Percentiles rank a stretch among this genome's conserved stretches.
phyloP scores from a whole-genome alignment of 2,797 vertebrate species.

The Parotocinclus haroldoi region DNA sequence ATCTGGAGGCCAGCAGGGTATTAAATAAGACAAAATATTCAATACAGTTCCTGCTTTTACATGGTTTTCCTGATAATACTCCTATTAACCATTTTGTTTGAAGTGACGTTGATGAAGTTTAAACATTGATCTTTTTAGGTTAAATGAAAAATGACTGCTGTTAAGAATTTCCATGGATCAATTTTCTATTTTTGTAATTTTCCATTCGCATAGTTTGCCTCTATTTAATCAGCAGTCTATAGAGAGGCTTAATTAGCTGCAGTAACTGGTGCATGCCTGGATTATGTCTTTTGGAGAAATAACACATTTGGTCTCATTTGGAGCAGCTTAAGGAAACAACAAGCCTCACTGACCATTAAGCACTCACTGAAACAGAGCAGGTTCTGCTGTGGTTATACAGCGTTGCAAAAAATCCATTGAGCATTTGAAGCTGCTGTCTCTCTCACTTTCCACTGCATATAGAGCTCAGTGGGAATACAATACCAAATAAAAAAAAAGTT shows the following conservation, averaged over 20 bases:
- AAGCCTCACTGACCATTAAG: slow-evolving; percentile 48
- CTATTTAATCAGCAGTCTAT: slow-evolving; percentile 53
- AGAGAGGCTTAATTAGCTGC: slow-evolving; percentile 49
- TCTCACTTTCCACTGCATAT: neutral
- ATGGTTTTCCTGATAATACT: neutral
- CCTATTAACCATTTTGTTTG: neutral
- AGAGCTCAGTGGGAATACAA: slow-evolving; percentile 8
- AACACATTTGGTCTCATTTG: slow-evolving; percentile 46
- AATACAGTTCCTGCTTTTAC: too few species aligned
- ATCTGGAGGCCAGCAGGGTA: too few species aligned
- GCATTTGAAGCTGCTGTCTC: neutral
- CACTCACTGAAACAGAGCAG: slow-evolving; percentile 34
- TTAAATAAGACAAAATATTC: too few species aligned
- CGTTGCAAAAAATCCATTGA: neutral
- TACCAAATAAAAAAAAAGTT: too few species aligned
- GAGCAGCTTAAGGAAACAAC: slow-evolving; percentile 39
- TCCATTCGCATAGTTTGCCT: slow-evolving; percentile 47
- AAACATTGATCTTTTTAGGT: slow-evolving; percentile 35
- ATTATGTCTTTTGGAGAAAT: slow-evolving; percentile 46
- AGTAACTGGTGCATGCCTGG: slow-evolving; percentile 43
- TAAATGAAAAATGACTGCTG: slow-evolving; percentile 15
- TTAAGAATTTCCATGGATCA: slow-evolving; percentile 37
- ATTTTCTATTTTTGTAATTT: slow-evolving; percentile 37
- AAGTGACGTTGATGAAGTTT: slow-evolving; percentile 19
- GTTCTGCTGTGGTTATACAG: neutral